These are phyloP conservation scores for Muricea muricata DNA, from an alignment of 92 coral and sea anemone species.

Conservation along the genomic window DNA sequence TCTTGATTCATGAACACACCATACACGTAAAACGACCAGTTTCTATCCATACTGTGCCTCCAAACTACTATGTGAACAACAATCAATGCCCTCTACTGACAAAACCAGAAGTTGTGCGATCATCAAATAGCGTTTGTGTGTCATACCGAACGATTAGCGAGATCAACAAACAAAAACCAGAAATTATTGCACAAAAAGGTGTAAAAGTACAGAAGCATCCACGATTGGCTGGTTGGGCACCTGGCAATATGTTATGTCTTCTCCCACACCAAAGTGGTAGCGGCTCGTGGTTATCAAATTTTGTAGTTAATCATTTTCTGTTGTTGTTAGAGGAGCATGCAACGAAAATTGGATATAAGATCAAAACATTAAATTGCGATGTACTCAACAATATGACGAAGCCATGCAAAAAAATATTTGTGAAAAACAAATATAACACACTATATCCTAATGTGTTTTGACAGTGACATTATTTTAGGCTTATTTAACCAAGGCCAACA, in stretches of 20 bases:
- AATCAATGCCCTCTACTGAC: not conserved
- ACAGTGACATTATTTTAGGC: constrained; percentile 47
- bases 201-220: constrained; percentile 46
- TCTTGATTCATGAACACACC: no score
- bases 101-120: not conserved
- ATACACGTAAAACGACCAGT: not conserved
- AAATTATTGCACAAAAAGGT: constrained; percentile 44
- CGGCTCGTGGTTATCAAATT: constrained; percentile 54
- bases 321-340: constrained; percentile 49
- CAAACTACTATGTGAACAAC: not conserved
- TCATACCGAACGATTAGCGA: not conserved
- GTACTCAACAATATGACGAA: constrained; percentile 50
- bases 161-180: constrained; percentile 25
- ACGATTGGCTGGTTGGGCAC: constrained; percentile 60
- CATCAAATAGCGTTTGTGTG: not conserved
- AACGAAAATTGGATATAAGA: constrained; percentile 21
- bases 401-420: constrained; percentile 35
- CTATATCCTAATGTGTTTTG: constrained; percentile 44
- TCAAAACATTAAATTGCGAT: constrained; percentile 50
- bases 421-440: constrained; percentile 12
- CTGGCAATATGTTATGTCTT: constrained; percentile 32
- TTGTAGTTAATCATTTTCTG: constrained; percentile 48
- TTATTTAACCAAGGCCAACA: constrained; percentile 61
- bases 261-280: constrained; percentile 25
- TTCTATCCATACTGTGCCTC: not conserved